Evolutionary conservation across 2,888 invertebrate species (phyloP), one percentile per base, ranked within the genome.

Genomic region (Gnatocerus cornutus): DNA sequence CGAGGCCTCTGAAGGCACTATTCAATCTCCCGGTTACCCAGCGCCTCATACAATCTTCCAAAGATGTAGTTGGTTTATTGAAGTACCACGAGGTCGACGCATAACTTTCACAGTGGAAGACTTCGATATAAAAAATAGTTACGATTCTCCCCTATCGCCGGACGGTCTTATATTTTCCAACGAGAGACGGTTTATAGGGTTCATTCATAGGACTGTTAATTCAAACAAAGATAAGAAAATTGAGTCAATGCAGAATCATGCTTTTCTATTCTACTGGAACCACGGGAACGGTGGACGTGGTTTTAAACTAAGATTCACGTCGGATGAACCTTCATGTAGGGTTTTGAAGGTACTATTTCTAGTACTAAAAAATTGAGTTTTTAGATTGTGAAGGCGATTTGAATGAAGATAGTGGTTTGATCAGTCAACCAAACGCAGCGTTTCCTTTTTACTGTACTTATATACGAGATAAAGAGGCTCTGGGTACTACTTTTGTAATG

Each of bases 1-100:
- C 0, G 87, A 84, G 4, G 87, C 88, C 0, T 84, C 90, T 10
- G 87, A 87, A 45, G 97, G 97, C 0, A 87, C 86, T 64, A 88
- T 95, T 45, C 87, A 87, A 48, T 90, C 93, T 8, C 91, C 92
- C 0, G 90, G 90, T 8, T 97, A 94, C 85, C 95, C 94, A 0
- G 75, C 78, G 5, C 27, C 45, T 0, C 62, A 46, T 16, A 80
- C 84, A 0, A 72, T 74, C 2, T 81, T 84, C 33, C 84, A 84
- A 62, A 86, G 87, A 41, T 95, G 95, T 77, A 82, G 84, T 5
- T 94, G 94, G 94, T 84, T 72, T n/a, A 91, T 93, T n/a, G 86
- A 80, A 3, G 91, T 90, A 0, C 90, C 91, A 0, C 83, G 85
- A 77, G 91, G 91, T 0, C 87, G 89, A 71, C 87, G 89, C 61